These are phyloP conservation scores for Oreotragus oreotragus DNA, from an alignment of 2,113 vertebrate species.

Conservation along the genomic window DNA sequence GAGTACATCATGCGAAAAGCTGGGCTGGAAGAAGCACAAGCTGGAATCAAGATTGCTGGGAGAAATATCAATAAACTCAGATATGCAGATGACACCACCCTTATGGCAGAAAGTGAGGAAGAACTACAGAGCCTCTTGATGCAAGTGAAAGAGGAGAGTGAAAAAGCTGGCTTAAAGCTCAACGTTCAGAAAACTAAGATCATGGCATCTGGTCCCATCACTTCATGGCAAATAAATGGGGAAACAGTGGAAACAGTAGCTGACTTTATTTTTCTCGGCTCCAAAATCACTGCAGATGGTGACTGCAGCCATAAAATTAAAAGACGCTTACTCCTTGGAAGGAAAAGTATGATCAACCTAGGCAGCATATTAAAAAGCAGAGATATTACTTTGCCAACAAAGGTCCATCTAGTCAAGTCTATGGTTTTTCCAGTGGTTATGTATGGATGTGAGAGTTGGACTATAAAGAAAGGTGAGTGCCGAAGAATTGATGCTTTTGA, in stretches of 20 bases:
- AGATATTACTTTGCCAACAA: background rate
- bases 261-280: background rate
- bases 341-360: background rate
- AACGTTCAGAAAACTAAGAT: background rate
- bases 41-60: background rate
- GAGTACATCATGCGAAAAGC: background rate
- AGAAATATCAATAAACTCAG: background rate
- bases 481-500: background rate
- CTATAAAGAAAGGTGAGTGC: background rate
- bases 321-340: background rate
- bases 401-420: background rate
- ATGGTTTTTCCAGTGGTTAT: background rate
- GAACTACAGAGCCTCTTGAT: background rate
- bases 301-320: background rate
- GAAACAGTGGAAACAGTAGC: background rate
- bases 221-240: background rate
- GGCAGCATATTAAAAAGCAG: background rate
- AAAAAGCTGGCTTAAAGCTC: background rate
- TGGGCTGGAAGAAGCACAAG: background rate
- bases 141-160: background rate
- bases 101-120: background rate
- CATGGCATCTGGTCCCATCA: background rate
- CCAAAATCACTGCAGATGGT: background rate
- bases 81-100: background rate
- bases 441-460: background rate